Conservation (phyloP, 1,140 invertebrate genomes). For the Ridgeia piscesae region DNA sequence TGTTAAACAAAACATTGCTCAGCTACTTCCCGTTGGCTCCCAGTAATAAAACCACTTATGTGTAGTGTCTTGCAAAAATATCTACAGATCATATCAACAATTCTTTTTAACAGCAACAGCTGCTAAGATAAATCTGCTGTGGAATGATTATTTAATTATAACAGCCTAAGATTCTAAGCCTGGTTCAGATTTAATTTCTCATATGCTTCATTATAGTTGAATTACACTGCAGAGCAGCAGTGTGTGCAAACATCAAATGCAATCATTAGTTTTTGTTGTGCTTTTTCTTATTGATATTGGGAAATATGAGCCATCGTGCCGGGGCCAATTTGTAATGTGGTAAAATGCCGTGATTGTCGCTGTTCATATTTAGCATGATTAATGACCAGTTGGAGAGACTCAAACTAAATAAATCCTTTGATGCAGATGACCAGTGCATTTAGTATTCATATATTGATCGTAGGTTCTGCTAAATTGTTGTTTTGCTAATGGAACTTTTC, state of each 20-base stretch:
- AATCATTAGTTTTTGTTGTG: neutral
- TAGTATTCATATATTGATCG: conserved; percentile 1
- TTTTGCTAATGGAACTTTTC: neutral
- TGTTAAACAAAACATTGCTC: too few species aligned
- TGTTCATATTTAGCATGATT: neutral
- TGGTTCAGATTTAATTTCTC: neutral
- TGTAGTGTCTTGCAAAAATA: neutral
- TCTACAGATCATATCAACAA: neutral
- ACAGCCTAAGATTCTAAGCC: neutral
- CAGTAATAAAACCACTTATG: too few species aligned
- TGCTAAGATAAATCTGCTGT: neutral
- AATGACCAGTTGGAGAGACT: neutral
- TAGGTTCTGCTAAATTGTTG: neutral
- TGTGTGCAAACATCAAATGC: neutral
- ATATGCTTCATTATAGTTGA: neutral
- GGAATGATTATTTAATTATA: neutral
- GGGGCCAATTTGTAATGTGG: neutral
- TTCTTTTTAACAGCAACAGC: neutral
- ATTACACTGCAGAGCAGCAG: neutral
- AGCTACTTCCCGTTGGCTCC: too few species aligned
- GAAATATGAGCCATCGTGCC: neutral
- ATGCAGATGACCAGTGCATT: neutral
- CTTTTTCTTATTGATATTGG: neutral
- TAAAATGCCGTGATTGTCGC: neutral
- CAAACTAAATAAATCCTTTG: neutral